Evolutionary conservation across 2,888 invertebrate species (phyloP).

Genomic region (Drosophila leonis): DNA sequence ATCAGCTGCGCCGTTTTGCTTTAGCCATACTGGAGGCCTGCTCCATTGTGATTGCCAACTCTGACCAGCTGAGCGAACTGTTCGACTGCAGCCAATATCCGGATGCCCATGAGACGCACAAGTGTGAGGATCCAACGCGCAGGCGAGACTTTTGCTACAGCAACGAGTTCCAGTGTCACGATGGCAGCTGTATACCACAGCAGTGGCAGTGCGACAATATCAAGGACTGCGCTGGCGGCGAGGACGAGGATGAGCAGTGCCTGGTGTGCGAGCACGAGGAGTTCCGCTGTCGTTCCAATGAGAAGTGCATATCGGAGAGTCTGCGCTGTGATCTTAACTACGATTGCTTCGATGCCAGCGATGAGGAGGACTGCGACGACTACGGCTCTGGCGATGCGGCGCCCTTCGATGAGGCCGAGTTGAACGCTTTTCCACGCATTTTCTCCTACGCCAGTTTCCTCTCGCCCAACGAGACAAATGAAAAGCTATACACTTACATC

Average conservation of each 20-base stretch:
- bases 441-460: constrained; percentile 84
- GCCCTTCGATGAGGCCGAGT: constrained; percentile 77
- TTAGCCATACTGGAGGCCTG: constrained; percentile 88
- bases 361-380: constrained; percentile 87
- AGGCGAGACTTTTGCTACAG: constrained; percentile 86
- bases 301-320: constrained; percentile 87
- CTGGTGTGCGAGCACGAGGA: constrained; percentile 85
- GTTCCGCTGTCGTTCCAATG: constrained; percentile 86
- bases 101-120: constrained; percentile 86
- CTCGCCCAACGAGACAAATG: constrained; percentile 80
- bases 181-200: constrained; percentile 88
- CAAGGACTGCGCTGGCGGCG: constrained; percentile 85
- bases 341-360: constrained; percentile 88
- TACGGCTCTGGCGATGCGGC: constrained; percentile 86
- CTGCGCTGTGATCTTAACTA: constrained; percentile 88
- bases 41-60: constrained; percentile 87
- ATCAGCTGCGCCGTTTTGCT: neutral
- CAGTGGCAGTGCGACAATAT: constrained; percentile 87
- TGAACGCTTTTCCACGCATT: constrained; percentile 79
- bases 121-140: constrained; percentile 87
- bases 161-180: constrained; percentile 87
- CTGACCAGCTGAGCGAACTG: constrained; percentile 86
- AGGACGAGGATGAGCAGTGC: constrained; percentile 86
- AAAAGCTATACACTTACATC: constrained; percentile 77
- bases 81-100: constrained; percentile 89